Conservation (phyloP, 2,113 vertebrate genomes). For the Abramis brama region DNA sequence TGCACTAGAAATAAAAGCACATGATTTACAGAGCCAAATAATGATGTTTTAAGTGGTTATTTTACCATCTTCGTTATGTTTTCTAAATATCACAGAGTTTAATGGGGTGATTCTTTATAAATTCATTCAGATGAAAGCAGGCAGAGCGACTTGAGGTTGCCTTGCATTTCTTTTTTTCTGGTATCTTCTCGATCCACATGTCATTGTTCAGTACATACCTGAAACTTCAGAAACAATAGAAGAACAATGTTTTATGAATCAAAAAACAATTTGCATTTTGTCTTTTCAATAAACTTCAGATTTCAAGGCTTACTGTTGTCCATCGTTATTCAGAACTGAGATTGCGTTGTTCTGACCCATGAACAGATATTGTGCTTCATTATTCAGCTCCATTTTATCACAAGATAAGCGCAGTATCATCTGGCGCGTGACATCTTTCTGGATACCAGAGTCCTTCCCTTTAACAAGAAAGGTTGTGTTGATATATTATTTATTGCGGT, state of each 20-base stretch:
- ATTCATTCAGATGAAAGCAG: slow-evolving; percentile 64
- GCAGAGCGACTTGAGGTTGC: slow-evolving; percentile 59
- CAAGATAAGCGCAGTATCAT: slow-evolving; percentile 59
- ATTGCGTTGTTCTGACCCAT: slow-evolving; percentile 68
- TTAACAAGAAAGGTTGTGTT: not conserved
- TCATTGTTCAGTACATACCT: slow-evolving; percentile 70
- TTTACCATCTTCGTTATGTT: not conserved
- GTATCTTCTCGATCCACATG: slow-evolving; percentile 74
- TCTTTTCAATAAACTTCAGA: not conserved
- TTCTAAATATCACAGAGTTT: slow-evolving; percentile 53
- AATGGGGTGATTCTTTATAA: slow-evolving; percentile 49
- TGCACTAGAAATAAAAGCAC: slow-evolving; percentile 84
- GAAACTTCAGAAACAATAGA: slow-evolving; percentile 54
- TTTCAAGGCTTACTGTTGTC: slow-evolving; percentile 59
- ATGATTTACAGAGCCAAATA: slow-evolving; percentile 69
- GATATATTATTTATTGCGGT: not conserved
- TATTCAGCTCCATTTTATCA: slow-evolving; percentile 50
- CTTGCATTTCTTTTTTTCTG: slow-evolving; percentile 52
- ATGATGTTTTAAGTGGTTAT: not conserved
- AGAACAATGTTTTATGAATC: not conserved
- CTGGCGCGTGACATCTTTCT: slow-evolving; percentile 56
- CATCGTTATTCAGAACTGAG: slow-evolving; percentile 35
- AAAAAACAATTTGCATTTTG: not conserved
- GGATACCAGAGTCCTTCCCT: slow-evolving; percentile 58
- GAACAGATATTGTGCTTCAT: slow-evolving; percentile 65